A percentile compares a stretch with the other conserved stretches of the same genome.
Evolutionary conservation across 2,888 invertebrate species (phyloP).

Genomic region (Zelleria hepariella): DNA sequence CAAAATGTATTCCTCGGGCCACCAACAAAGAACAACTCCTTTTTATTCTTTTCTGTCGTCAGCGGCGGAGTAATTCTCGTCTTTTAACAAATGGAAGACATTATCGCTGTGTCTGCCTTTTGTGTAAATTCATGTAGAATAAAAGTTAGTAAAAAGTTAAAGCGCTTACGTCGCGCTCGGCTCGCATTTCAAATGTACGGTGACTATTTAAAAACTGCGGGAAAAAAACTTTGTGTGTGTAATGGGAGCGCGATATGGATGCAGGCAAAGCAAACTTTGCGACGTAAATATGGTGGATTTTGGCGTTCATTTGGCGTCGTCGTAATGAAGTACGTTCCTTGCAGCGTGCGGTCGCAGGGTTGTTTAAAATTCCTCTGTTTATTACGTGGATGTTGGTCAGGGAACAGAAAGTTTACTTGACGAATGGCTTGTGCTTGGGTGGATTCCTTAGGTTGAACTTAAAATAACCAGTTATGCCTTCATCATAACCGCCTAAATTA

Average conservation of each 20-base stretch:
- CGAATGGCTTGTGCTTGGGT: too few relatives aligned
- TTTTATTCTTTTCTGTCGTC: constrained; percentile 59
- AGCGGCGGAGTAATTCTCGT: constrained; percentile 53
- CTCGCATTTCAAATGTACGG: constrained; percentile 44
- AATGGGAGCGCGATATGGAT: constrained; percentile 22
- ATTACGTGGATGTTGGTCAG: not conserved
- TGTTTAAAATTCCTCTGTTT: constrained; percentile 4
- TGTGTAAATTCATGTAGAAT: constrained; percentile 62
- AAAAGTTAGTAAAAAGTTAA: constrained; percentile 54
- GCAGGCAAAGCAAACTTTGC: constrained; percentile 27
- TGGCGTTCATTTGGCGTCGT: not conserved
- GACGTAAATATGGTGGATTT: constrained; percentile 17
- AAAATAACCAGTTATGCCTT: too few relatives aligned
- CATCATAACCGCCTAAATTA: too few relatives aligned
- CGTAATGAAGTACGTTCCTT: not conserved
- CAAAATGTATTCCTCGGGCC: constrained; percentile 52
- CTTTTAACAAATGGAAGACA: constrained; percentile 66
- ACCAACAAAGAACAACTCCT: constrained; percentile 52
- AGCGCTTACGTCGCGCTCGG: constrained; percentile 37
- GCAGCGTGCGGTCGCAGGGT: not conserved
- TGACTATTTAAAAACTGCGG: constrained; percentile 30
- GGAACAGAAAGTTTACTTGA: not conserved
- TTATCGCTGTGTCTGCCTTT: constrained; percentile 60
- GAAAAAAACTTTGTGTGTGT: constrained; percentile 31
- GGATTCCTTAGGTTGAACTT: too few relatives aligned